Evolutionary conservation across 2,797 vertebrate species (phyloP), one percentile per base, ranked within the genome.

Genomic region (Cercopithecus diana): DNA sequence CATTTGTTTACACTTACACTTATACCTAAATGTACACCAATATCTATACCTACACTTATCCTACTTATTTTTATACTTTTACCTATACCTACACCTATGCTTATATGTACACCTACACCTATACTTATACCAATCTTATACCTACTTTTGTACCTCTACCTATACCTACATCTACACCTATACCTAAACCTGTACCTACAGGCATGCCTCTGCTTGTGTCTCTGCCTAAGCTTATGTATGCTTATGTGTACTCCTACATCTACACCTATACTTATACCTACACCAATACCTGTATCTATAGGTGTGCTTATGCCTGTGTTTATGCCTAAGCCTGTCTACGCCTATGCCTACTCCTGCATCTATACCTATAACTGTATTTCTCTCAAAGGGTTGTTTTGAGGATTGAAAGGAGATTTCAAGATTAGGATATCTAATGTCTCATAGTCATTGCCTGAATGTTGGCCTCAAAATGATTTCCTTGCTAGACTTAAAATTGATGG

Each of bases 361-460:
- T 64, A 22, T 33, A 45, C 57, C 10, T 36, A 6, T 3, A n/a
- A 45, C 82, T 45, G 2, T 33, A n/a, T 14, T 30, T n/a, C 7
- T 7, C 41, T 72, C 73, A 45, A 41, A 48, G 7, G 33, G 11
- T 2, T 80, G 5, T 57, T 88, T 6, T 20, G 41, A 73, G 43
- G 10, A 39, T n/a, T 20, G 39, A 57, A 28, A 58, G 41, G n/a
- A 2, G n/a, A 28, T 3, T 14, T 8, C 5, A 0, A 5, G 26
- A 5, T 1, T 19, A 7, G 7, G 19, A 33, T 1, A 39, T 2
- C 19, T 24, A 14, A n/a, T 3, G 10, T n/a, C 30, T 30, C 33
- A 1, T 24, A 10, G 2, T 3, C 7, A 7, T 2, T 43, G 50
- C 24, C 1, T 2, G 55, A 24, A 10, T 4, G 11, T 20, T 73